Percentiles rank a stretch among this genome's conserved stretches.
Evolutionary conservation across 2,113 vertebrate genomes (phyloP).

Genomic region (Morone chrysops): DNA sequence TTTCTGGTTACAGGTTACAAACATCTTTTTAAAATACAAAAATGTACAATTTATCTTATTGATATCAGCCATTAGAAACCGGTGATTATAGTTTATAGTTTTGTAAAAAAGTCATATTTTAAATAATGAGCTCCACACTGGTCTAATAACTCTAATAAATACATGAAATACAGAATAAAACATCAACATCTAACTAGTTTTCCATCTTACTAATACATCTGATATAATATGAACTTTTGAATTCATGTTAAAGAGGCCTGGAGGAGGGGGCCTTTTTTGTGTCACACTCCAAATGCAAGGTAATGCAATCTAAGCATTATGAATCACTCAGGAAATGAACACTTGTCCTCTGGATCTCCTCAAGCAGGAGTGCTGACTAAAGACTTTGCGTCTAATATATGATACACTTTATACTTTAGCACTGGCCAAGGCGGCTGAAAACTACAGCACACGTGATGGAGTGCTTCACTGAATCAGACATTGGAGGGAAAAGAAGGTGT

Average conservation of each 20-base stretch:
- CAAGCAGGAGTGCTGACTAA: constrained; percentile 84
- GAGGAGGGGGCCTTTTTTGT: constrained; percentile 59
- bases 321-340: constrained; percentile 88
- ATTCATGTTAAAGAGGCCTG: constrained; percentile 57
- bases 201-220: constrained; percentile 9
- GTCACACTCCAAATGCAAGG: constrained; percentile 74
- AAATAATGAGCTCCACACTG: too few species aligned
- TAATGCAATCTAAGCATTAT: constrained; percentile 84
- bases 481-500: constrained; percentile 47
- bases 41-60: too few species aligned
- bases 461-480: constrained; percentile 66
- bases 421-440: constrained; percentile 70
- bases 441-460: constrained; percentile 69
- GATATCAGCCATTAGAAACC: too few species aligned
- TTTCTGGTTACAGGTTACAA: too few species aligned
- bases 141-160: too few species aligned
- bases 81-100: too few species aligned
- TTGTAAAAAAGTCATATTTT: too few species aligned
- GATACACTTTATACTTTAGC: constrained; percentile 80
- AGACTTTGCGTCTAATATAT: constrained; percentile 83
- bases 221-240: constrained; percentile 47
- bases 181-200: not conserved
- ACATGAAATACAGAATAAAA: constrained; percentile 6
- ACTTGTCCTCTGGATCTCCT: constrained; percentile 86
- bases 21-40: too few species aligned